These are phyloP conservation scores for Vireo griseus DNA, from an alignment of 2,797 vertebrate species.

Conservation along the genomic window DNA sequence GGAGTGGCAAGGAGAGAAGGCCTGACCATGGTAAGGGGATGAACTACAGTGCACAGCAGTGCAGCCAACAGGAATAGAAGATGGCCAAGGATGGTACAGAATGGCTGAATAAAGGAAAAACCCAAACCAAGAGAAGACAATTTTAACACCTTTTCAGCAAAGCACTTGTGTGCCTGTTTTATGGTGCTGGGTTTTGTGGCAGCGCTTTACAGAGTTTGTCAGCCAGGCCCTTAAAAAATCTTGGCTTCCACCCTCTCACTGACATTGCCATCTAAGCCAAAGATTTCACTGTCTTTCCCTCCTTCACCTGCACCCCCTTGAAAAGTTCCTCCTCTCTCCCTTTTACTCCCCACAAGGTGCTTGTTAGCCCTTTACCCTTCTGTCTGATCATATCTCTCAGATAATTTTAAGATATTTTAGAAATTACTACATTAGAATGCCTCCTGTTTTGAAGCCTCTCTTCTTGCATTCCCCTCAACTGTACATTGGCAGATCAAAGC, in stretches of 20 bases:
- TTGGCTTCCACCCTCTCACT: not conserved
- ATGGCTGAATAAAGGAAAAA: not conserved
- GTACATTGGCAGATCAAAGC: not conserved
- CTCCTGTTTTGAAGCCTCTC: not conserved
- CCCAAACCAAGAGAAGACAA: not conserved
- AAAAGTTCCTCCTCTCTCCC: not conserved
- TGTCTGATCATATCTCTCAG: not conserved
- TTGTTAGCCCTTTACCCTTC: not conserved
- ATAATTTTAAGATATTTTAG: not conserved
- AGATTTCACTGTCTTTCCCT: not conserved
- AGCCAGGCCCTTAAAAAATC: not conserved
- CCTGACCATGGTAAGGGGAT: not conserved
- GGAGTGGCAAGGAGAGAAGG: not conserved
- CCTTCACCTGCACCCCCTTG: not conserved
- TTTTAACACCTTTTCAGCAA: not conserved
- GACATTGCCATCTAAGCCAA: not conserved
- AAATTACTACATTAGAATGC: not conserved
- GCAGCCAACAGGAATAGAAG: not conserved
- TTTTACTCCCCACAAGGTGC: not conserved
- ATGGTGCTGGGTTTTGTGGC: not conserved
- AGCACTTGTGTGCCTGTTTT: not conserved
- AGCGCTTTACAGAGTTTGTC: not conserved
- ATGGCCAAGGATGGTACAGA: not conserved
- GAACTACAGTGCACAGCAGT: not conserved
- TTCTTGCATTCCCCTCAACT: not conserved